Percentiles rank a stretch among this genome's conserved stretches.
These are phyloP conservation scores for Anser cygnoides DNA, from an alignment of 2,113 vertebrate genomes.

Conservation along the genomic window DNA sequence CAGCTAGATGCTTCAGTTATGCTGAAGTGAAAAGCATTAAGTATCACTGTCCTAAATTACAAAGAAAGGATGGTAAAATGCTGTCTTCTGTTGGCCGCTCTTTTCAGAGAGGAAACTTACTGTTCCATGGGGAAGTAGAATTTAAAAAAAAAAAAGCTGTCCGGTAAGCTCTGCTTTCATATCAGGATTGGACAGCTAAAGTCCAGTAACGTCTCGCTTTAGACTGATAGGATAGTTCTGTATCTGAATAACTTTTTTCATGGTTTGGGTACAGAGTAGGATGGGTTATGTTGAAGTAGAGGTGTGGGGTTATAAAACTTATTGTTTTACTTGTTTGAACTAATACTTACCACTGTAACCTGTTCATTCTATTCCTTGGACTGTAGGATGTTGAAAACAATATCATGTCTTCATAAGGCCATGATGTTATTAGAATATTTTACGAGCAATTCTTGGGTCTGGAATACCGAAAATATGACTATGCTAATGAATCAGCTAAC, in stretches of 20 bases:
- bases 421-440: conserved; percentile 98
- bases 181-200: neutral
- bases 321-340: neutral
- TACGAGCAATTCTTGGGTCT: conserved; percentile 96
- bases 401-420: conserved; percentile 94
- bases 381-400: conserved; percentile 98
- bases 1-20: neutral
- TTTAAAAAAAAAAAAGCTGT: neutral
- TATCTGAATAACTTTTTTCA: neutral
- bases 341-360: conserved; percentile 31
- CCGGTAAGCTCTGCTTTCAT: neutral
- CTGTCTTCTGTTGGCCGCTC: neutral
- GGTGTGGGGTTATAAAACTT: neutral
- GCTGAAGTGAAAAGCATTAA: neutral
- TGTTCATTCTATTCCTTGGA: conserved; percentile 32
- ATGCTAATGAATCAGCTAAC: conserved; percentile 92
- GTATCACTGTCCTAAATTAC: neutral
- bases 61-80: neutral
- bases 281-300: neutral
- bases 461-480: conserved; percentile 93
- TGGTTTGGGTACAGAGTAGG: neutral
- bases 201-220: neutral
- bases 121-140: neutral
- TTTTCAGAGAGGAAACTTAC: neutral
- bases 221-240: too few species aligned